Base-by-base conservation (phyloP, 2,113 vertebrate species). In the Protobothrops mucrosquamatus region DNA sequence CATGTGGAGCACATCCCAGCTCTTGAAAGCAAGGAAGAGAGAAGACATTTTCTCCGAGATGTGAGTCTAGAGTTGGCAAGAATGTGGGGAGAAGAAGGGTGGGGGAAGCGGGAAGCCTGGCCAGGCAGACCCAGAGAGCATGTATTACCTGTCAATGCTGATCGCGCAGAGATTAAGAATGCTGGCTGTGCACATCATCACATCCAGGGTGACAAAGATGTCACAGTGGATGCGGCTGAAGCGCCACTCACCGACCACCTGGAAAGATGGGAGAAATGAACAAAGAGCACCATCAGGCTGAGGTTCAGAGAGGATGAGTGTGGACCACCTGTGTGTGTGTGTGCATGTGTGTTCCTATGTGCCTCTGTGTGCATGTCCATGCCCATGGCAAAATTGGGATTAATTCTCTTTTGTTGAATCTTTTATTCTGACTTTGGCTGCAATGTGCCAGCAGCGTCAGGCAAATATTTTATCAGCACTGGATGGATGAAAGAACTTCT, bases 101-200 rank as follows among this genome's bases (percentile, higher is more conserved):
- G 69, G 34, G 87, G 3, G 57, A 88, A 39, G 1, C 4, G 15
- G 69, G 52, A 51, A 0, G 69, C 20, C 0, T 4, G 34, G 64
- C 85, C 52, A 3, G 0, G 14, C 1, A 56, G 51, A 39, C 24
- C 23, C 24, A 39, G 23, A 8, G 89, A 1, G 4, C 1, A 89
- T 15, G 92, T 97, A 97, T 98, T 96, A 99, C 99, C 99, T 99
- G 98, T 99, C 99, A 4, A 99, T 99, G 98, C 99, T 99, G 98
- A 99, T 99, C 96, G 99, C 99, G 94, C 99, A 99, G 92, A 99
- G 98, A 97, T 99, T 99, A 96, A 99, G 98, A 97, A 99, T 99
- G 97, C 99, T 99, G 88, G 99, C 99, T 23, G 99, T 99, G 95
- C 99, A 99, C 99, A 99, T 99, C 99, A 99, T 99, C 94, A 99